Conservation (phyloP, 2,888 invertebrate species). For the Apamea monoglypha region DNA sequence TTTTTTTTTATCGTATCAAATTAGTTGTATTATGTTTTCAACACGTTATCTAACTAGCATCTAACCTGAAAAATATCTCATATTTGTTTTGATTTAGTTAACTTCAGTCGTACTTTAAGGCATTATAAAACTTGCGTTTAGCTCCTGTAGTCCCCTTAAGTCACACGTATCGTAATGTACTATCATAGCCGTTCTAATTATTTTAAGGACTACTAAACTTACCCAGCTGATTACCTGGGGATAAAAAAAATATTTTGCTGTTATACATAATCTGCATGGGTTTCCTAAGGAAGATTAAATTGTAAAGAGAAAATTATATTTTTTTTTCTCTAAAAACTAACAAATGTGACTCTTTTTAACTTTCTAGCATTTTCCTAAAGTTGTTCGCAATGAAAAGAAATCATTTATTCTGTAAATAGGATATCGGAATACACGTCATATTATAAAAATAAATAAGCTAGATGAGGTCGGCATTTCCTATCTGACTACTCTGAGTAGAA, state of each 20-base stretch:
- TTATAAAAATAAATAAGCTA: too few species aligned
- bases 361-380: background rate
- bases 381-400: background rate
- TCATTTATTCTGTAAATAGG: too few species aligned
- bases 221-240: slow-evolving; percentile 64
- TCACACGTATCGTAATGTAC: background rate
- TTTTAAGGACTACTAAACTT: slow-evolving; percentile 36
- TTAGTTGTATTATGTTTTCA: too few species aligned
- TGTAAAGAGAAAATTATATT: background rate
- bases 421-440: too few species aligned
- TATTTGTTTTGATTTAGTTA: too few species aligned
- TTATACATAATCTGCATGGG: slow-evolving; percentile 31
- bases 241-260: slow-evolving; percentile 35
- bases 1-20: too few species aligned
- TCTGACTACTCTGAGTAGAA: background rate
- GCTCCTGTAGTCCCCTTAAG: too few species aligned
- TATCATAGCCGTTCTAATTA: slow-evolving; percentile 5
- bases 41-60: too few species aligned
- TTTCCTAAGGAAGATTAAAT: slow-evolving; percentile 4
- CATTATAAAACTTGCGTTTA: too few species aligned
- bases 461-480: too few species aligned
- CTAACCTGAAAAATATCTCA: too few species aligned
- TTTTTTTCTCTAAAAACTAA: background rate
- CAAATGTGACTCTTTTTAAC: background rate
- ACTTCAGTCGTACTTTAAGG: too few species aligned